phyloP scores from a whole-genome alignment of 2,797 vertebrate species.

The Tiaroga cobitis region DNA sequence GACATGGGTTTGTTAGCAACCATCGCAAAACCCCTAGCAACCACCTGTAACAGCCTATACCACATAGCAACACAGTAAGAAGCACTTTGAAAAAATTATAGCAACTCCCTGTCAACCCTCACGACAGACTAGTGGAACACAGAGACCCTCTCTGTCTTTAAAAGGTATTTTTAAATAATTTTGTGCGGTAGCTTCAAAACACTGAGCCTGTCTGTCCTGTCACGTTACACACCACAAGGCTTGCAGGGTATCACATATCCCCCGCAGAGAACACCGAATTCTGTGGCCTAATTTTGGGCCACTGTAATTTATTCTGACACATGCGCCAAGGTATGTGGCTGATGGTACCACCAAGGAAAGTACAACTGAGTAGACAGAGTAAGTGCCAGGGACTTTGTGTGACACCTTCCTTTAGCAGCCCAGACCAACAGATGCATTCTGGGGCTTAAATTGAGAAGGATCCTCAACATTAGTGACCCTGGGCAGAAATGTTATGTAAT shows the following conservation, averaged over 20 bases:
- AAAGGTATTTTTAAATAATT: constrained; percentile 11
- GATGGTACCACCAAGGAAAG: constrained; percentile 50
- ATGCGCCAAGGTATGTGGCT: constrained; percentile 26
- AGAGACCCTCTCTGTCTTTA: neutral
- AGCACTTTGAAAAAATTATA: neutral
- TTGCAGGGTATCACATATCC: constrained; percentile 45
- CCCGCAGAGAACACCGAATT: constrained; percentile 36
- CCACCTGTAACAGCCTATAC: neutral
- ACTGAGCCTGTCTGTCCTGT: constrained; percentile 21
- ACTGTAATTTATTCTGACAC: constrained; percentile 54
- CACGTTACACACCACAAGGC: constrained; percentile 42
- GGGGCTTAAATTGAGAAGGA: constrained; percentile 21
- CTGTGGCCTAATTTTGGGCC: constrained; percentile 56
- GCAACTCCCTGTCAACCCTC: neutral
- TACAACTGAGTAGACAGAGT: constrained; percentile 41
- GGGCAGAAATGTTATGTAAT: constrained; percentile 30
- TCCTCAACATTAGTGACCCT: constrained; percentile 10
- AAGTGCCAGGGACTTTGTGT: constrained; percentile 19
- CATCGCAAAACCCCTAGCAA: neutral
- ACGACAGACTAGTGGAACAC: neutral
- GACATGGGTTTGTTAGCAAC: neutral
- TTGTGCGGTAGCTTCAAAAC: constrained; percentile 17
- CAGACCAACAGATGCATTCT: constrained; percentile 26
- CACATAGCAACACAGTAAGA: neutral
- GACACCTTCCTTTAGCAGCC: neutral